Base-by-base conservation (phyloP, 1,140 invertebrate genomes). In the Lepidurus apus region DNA sequence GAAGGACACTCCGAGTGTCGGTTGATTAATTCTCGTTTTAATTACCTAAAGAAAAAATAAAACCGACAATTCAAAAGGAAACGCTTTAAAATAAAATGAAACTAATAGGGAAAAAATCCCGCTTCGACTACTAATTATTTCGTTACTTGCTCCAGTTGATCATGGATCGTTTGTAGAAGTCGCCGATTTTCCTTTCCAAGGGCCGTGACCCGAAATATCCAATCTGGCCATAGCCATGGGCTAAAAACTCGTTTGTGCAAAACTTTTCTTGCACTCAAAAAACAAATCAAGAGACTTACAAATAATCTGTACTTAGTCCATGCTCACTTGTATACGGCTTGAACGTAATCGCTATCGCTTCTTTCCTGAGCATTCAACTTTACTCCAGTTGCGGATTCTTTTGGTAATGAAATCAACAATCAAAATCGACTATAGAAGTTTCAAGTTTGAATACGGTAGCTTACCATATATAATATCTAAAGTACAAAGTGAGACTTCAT, bases 151-250 rank as follows among this genome's bases (percentile, higher is more conserved):
- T 65, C 53, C 8, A 65, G 53, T 13, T 65, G 8, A 17, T 65
- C 53, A 65, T 65, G n/a, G 53, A 65, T 65, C 21, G 53, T 65
- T 65, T 21, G 53, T 21, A 65, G 53, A 65, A 65, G 17, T 4
- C 21, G 53, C 5, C 53, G 53, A 17, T 65, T 65, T 13, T 7
- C 13, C 53, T 3, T 21, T 65, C 53, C 53, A 65, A 65, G 53
- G 53, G 53, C 21, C 17, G n/a, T 65, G 53, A 65, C 17, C 8
- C 53, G 53, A 17, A 65, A 65, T 21, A 65, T 65, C 53, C 17
- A 13, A 65, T 65, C 53, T 65, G 53, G 53, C 53, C 53, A 65
- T 21, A 65, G 53, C 53, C 53, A 65, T n/a, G 53, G 53, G 53
- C 53, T 65, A 65, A 65, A 65, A 65, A 65, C 53, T 21, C 53